Evolutionary conservation across 2,797 vertebrate genomes (phyloP), one percentile per base, ranked within the genome.

Genomic region (Pygocentrus nattereri): DNA sequence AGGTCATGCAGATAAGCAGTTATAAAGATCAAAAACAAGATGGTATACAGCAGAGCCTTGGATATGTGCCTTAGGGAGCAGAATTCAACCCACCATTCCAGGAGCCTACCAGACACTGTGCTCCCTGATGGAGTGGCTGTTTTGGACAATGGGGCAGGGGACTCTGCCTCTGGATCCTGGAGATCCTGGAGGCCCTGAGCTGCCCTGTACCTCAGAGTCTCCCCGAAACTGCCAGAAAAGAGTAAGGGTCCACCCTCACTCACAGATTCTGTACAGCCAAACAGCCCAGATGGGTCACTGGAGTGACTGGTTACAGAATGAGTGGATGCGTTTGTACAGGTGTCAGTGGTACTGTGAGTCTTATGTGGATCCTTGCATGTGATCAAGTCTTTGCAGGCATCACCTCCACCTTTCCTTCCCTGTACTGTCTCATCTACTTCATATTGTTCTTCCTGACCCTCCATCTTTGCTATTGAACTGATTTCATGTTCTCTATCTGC

Each of bases 1-100:
- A 98, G 93, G 90, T 97, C 96, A 67, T 93, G 97, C 77, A 97
- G 89, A 84, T 95, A 97, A 67, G 94, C 88, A 1, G 93, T 88
- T 73, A 95, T 82, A 78, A 96, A 93, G 92, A 96, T 90, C 64
- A 94, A 85, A 67, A 97, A 95, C 81, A 97, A 87, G 61, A 97
- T 83, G 62, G 90, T 87, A 81, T 93, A 96, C 47, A 95, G 83
- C 16, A 97, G 78, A 79, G 95, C 95, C 87, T 93, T 94, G 78
- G 91, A 91, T 83, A 92, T 76, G 65, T 93, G 91, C 87, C 91
- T 90, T n/a, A 95, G 90, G 85, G 91, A 83, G 64, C 91, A 89
- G 76, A 94, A 86, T 59, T 94, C 81, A 34, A 79, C 88, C 87
- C 89, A 88, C 90, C 89, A 88, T 0, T 86, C 23, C 27, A 92